Evolutionary conservation across 2,797 vertebrate genomes (phyloP), one percentile per base, ranked within the genome.

Genomic region (Sebastes steindachneri): DNA sequence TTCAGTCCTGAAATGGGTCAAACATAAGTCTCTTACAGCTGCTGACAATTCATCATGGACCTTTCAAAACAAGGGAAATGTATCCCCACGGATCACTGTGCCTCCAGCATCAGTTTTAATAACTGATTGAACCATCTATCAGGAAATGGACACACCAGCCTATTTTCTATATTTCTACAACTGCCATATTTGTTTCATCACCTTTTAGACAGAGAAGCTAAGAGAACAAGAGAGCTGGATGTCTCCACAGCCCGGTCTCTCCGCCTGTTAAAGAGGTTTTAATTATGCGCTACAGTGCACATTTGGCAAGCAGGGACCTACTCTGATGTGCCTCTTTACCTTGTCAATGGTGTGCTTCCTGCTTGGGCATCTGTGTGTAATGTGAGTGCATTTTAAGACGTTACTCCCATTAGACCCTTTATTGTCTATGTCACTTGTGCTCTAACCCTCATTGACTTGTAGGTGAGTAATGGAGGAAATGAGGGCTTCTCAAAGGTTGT

Each of bases 241-340:
- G 66, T 72, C 51, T 85, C 69, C 35, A 37, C 79, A 67, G 54
- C 48, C 23, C 25, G 58, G 11, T 68, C 59, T 87, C 51, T 73
- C 53, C 65, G 73, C 69, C 67, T 78, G 67, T 85, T 88, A 86
- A 86, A 77, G 84, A 92, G 86, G 75, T 85, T 91, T 93, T 90
- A 90, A 92, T 93, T 84, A 92, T 91, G 77, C 31, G 71, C 82
- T 82, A 80, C 77, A 74, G 84, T 66, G 86, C 84, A 85, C 84
- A 86, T 86, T 86, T 90, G 90, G 80, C 80, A 78, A 66, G 75
- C 68, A 45, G 75, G 72, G 69, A 80, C 58, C 77, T 37, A 58
- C 76, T 79, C 53, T 82, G 72, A 85, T 75, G 83, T 85, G 83
- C 64, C 59, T 88, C 76, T 87, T 92, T 92, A 89, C 54, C 69